Percentiles rank a stretch among this genome's conserved stretches.
These are phyloP conservation scores for Lasiommata megera DNA, from an alignment of 2,888 invertebrate genomes.

Conservation along the genomic window DNA sequence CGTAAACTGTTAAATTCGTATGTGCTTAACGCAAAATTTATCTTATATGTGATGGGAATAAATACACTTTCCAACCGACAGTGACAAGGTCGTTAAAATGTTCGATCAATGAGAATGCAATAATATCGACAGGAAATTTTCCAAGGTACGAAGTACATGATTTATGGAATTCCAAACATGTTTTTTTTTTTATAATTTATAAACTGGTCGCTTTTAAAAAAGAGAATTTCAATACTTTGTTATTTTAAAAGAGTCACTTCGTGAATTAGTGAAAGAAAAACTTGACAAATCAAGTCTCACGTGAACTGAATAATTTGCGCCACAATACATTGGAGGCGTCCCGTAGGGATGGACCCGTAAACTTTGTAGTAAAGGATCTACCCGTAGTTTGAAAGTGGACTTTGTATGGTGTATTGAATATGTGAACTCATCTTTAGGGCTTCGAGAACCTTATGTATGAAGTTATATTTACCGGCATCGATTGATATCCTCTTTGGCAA, in stretches of 20 bases:
- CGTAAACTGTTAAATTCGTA: too few species aligned
- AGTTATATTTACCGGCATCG: background rate
- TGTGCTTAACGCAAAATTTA: too few species aligned
- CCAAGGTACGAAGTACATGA: too few species aligned
- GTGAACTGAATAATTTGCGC: slow-evolving; percentile 15
- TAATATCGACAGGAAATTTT: too few species aligned
- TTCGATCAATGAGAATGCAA: too few species aligned
- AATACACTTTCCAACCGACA: too few species aligned
- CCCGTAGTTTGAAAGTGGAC: slow-evolving; percentile 12
- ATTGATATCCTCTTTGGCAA: background rate
- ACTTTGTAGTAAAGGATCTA: slow-evolving; percentile 13
- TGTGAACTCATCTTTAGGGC: slow-evolving; percentile 9
- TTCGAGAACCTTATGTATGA: background rate
- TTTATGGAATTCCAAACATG: too few species aligned
- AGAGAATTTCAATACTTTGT: too few species aligned
- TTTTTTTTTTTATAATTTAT: too few species aligned
- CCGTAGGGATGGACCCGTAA: slow-evolving; percentile 18
- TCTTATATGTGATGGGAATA: too few species aligned
- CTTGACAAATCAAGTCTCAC: slow-evolving; percentile 16
- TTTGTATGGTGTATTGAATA: slow-evolving; percentile 19
- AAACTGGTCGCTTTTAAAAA: too few species aligned
- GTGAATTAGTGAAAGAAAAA: slow-evolving; percentile 10
- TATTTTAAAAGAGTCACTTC: slow-evolving; percentile 7
- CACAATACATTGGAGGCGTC: slow-evolving; percentile 14
- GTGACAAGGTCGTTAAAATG: too few species aligned